phyloP scores from a whole-genome alignment of 2,888 invertebrate genomes.

The Pseudeuparius sepicola region DNA sequence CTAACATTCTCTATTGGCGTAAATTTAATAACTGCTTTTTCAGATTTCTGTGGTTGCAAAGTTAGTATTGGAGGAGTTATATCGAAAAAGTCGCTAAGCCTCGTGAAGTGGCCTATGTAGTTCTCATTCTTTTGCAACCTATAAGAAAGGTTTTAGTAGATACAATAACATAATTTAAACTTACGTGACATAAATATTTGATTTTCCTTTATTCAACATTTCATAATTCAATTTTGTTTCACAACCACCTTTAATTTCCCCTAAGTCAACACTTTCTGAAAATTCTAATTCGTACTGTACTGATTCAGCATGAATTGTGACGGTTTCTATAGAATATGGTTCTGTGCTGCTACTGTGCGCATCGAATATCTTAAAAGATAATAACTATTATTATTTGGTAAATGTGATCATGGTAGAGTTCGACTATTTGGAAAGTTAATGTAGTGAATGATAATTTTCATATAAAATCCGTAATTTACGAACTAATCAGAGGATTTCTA shows the following conservation, averaged over 20 bases:
- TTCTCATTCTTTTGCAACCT: no score
- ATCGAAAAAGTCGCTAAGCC: slow-evolving; percentile 22
- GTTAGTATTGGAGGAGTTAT: slow-evolving; percentile 18
- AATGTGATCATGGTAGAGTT: neutral
- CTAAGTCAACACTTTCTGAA: slow-evolving; percentile 41
- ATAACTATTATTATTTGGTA: neutral
- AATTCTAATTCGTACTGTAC: slow-evolving; percentile 48
- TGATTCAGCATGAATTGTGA: slow-evolving; percentile 42
- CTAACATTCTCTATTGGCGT: slow-evolving; percentile 26
- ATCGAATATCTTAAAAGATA: slow-evolving; percentile 14
- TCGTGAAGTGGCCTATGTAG: no score
- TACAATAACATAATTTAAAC: no score
- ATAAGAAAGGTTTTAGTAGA: no score
- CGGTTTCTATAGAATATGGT: slow-evolving; percentile 19
- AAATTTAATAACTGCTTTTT: slow-evolving; percentile 24
- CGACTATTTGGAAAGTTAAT: neutral
- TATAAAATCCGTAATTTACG: no score
- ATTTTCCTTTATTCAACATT: slow-evolving; percentile 48
- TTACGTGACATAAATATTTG: slow-evolving; percentile 27
- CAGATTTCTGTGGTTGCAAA: slow-evolving; percentile 22
- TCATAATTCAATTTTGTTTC: slow-evolving; percentile 40
- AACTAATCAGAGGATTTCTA: no score
- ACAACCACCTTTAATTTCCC: slow-evolving; percentile 48
- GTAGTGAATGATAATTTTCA: no score
- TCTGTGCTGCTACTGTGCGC: slow-evolving; percentile 10